Conservation (phyloP, 2,888 invertebrate genomes). For the Plagodis dolabraria region DNA sequence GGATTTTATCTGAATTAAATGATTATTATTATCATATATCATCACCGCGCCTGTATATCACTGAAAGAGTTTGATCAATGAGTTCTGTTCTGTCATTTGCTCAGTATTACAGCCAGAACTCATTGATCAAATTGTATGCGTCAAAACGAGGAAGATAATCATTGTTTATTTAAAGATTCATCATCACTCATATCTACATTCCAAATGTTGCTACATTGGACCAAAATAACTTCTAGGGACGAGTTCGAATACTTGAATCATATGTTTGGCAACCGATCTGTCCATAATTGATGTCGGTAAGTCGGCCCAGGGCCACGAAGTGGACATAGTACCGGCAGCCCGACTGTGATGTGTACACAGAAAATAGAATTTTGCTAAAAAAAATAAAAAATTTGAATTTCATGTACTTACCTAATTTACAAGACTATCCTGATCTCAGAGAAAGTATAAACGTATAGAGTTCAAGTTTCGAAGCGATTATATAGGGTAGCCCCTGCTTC, state of each 20-base stretch:
- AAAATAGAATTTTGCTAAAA: conserved; percentile 21
- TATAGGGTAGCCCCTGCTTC: too few relatives aligned
- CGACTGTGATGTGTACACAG: conserved; percentile 45
- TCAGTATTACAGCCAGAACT: conserved; percentile 5
- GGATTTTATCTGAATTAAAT: too few relatives aligned
- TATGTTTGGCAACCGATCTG: conserved; percentile 68
- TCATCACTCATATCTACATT: conserved; percentile 44
- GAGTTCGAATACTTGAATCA: conserved; percentile 68
- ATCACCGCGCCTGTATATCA: too few relatives aligned
- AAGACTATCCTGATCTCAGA: too few relatives aligned
- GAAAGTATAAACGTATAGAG: too few relatives aligned
- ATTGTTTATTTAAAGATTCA: conserved; percentile 28
- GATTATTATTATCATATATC: too few relatives aligned
- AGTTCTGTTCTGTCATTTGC: background rate
- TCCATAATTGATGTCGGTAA: conserved; percentile 59
- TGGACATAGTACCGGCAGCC: conserved; percentile 21
- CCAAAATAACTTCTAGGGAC: conserved; percentile 58
- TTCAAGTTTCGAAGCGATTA: too few relatives aligned
- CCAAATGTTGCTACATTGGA: conserved; percentile 60
- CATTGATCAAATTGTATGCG: conserved; percentile 31
- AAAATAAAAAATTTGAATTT: too few relatives aligned
- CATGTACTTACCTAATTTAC: too few relatives aligned
- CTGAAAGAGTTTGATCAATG: too few relatives aligned
- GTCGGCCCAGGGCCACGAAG: conserved; percentile 49
- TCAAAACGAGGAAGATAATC: conserved; percentile 26